A percentile compares a stretch with the other conserved stretches of the same genome.
phyloP scores from a whole-genome alignment of 2,888 invertebrate genomes.

The Eupithecia subfuscata region DNA sequence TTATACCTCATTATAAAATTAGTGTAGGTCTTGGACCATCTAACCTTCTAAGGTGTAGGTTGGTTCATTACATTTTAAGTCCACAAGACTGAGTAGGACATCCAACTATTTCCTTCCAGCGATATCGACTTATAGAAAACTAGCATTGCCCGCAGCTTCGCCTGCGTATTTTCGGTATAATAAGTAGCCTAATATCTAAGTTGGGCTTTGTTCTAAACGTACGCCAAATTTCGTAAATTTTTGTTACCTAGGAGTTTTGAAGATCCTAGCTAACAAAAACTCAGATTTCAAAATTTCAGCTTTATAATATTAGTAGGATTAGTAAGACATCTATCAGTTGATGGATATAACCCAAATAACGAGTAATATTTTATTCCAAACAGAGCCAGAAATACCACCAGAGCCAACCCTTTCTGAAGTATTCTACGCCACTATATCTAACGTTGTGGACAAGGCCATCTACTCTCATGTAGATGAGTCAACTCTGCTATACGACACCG shows the following conservation, averaged over 20 bases:
- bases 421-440: conserved; percentile 59
- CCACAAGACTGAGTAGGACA: background rate
- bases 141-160: too few relatives aligned
- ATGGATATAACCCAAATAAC: background rate
- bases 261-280: too few relatives aligned
- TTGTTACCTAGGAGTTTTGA: too few relatives aligned
- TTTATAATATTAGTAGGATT: too few relatives aligned
- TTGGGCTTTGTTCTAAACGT: too few relatives aligned
- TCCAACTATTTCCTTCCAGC: background rate
- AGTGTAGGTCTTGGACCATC: background rate
- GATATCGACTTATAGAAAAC: background rate
- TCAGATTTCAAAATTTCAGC: too few relatives aligned
- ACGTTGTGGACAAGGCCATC: conserved; percentile 71
- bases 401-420: conserved; percentile 65
- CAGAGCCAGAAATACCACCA: conserved; percentile 68
- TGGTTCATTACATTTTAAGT: background rate
- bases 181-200: too few relatives aligned
- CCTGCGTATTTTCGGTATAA: too few relatives aligned
- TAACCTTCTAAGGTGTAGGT: background rate
- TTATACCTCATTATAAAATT: background rate
- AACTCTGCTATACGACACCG: conserved; percentile 66
- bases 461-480: conserved; percentile 61
- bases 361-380: background rate
- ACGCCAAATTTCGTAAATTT: too few relatives aligned
- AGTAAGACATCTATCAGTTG: too few relatives aligned